phyloP scores from a whole-genome alignment of 2,113 vertebrate genomes.

The Limanda limanda region DNA sequence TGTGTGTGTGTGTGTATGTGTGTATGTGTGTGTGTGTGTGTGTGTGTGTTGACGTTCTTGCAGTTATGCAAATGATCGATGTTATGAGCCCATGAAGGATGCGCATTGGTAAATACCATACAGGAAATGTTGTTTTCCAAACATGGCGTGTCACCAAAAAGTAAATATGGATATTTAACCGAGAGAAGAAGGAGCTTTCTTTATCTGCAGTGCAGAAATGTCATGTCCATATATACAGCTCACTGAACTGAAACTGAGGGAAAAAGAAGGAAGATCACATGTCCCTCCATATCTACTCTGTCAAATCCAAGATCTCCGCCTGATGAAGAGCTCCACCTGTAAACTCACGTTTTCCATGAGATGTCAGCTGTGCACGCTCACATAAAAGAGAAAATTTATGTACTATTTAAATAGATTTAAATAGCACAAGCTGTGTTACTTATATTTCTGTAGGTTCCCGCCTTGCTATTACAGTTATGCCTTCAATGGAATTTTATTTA shows the following conservation, averaged over 20 bases:
- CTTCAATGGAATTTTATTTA: conserved; percentile 59
- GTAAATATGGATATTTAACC: neutral
- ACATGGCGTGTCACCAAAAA: neutral
- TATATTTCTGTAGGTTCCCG: no score
- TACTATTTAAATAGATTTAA: no score
- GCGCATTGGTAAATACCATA: conserved; percentile 12
- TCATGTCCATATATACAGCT: conserved; percentile 28
- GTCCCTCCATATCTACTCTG: neutral
- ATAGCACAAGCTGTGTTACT: no score
- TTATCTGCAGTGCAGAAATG: conserved; percentile 59
- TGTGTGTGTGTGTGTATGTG: no score
- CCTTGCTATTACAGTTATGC: conserved; percentile 40
- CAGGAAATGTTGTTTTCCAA: neutral
- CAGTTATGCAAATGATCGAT: conserved; percentile 24
- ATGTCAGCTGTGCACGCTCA: neutral
- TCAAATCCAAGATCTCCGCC: conserved; percentile 23
- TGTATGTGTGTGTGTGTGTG: no score
- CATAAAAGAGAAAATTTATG: no score
- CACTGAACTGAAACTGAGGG: conserved; percentile 34
- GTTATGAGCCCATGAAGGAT: conserved; percentile 22
- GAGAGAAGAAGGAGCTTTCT: conserved; percentile 2
- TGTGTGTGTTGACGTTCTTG: neutral
- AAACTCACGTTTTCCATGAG: no score
- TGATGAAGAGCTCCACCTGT: conserved; percentile 26
- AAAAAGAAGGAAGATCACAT: conserved; percentile 15